Evolutionary conservation across 1,140 invertebrate species (phyloP), one percentile per base, ranked within the genome.

Genomic region (Calycopis cecrops): DNA sequence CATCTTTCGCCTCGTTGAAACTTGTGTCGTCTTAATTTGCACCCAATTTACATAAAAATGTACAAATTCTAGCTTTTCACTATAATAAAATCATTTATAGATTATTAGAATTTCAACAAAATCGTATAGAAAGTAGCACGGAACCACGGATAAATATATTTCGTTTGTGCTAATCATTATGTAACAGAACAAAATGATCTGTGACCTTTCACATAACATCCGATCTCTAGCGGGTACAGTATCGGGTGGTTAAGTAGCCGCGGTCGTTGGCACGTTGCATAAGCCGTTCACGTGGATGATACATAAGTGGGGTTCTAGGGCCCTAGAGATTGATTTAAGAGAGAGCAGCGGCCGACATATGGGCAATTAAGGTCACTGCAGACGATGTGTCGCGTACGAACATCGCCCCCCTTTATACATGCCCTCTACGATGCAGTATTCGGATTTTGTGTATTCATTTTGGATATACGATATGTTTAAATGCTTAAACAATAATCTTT

Each of bases 291-390:
- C 67, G 66, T 71, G 71, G 73, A 71, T 76, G 66, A 71, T 73
- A 68, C 59, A 60, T 75, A 83, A 81, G 74, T 83, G 67, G 76
- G 78, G 73, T 71, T 86, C 71, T 86, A 83, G 80, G 78, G 76
- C 79, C 77, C 62, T 71, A 66, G 59, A 82, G 82, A 74, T 85
- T 85, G 78, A 81, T 83, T 84, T 86, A 73, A 86, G 80, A 86
- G 82, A 84, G 83, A 86, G 80, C 79, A 83, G 71, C 60, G 80
- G 53, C 79, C 76, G 70, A 84, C 73, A 79, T 80, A 66, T 67
- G 58, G 60, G 65, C 74, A 77, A 85, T 86, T 86, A 86, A 74
- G 80, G 79, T 76, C 82, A 76, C 57, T 76, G 74, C 69, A 82
- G 69, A 73, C 72, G 65, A 73, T 75, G 76, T 75, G 69, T 72